phyloP scores from a whole-genome alignment of 2,797 vertebrate species.

The Peromyscus nudipes region DNA sequence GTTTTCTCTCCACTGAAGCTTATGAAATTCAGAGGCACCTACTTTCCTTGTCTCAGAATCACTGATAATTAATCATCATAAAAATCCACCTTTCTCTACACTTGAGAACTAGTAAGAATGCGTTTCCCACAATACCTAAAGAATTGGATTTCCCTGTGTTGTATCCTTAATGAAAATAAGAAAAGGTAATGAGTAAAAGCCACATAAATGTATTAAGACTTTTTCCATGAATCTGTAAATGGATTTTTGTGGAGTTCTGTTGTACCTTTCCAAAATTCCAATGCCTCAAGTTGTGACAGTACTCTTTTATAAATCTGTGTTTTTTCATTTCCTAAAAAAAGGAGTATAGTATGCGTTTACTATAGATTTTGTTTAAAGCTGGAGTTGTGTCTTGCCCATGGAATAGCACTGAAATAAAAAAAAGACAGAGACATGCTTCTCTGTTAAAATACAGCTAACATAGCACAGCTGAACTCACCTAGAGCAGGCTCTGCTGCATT shows the following conservation, averaged over 20 bases:
- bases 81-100: background rate
- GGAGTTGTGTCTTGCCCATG: background rate
- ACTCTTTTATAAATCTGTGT: background rate
- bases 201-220: conserved; percentile 32
- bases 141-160: background rate
- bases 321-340: conserved; percentile 50
- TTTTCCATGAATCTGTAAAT: conserved; percentile 8
- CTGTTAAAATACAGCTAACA: conserved; percentile 51
- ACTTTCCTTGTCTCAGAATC: background rate
- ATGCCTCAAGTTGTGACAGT: background rate
- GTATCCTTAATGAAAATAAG: conserved; percentile 51
- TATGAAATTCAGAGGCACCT: conserved; percentile 38
- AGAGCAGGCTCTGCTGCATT: background rate
- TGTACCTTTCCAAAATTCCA: background rate
- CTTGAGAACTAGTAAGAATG: background rate
- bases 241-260: conserved; percentile 28
- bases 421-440: conserved; percentile 14
- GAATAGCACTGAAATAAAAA: background rate
- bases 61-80: conserved; percentile 19
- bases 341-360: background rate
- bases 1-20: background rate
- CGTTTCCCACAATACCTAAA: background rate
- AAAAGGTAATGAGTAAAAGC: conserved; percentile 2
- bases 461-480: background rate
- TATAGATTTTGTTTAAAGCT: conserved; percentile 50